Conservation (phyloP, 92 coral and sea anemone genomes). For the Epizoanthus illoricatus region DNA sequence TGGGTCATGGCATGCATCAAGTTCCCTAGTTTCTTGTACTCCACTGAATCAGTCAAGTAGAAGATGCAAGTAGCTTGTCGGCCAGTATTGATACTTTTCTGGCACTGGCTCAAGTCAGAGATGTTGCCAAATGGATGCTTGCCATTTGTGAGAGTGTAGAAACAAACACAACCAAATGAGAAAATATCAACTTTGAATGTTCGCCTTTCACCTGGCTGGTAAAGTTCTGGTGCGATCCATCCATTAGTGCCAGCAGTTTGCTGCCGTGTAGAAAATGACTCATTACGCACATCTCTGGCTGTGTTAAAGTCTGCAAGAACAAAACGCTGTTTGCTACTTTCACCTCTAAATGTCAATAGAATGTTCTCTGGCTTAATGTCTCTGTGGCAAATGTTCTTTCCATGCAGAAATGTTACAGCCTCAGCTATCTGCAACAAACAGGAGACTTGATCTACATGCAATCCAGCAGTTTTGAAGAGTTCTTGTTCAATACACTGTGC, state of each 20-base stretch:
- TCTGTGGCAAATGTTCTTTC: conserved; percentile 4
- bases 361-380: conserved; percentile 34
- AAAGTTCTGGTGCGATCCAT: conserved; percentile 23
- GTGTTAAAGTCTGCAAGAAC: conserved; percentile 34
- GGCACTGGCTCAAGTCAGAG: conserved; percentile 1
- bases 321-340: neutral
- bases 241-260: conserved; percentile 27
- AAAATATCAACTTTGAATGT: conserved; percentile 25
- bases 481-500: conserved; percentile 12
- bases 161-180: conserved; percentile 33
- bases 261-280: conserved; percentile 19
- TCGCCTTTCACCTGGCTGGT: conserved; percentile 21
- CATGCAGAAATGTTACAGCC: conserved; percentile 8
- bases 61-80: conserved; percentile 1
- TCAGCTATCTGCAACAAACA: conserved; percentile 22
- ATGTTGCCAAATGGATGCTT: conserved; percentile 25
- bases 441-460: neutral
- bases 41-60: neutral
- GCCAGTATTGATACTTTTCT: conserved; percentile 2
- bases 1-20: conserved; percentile 25
- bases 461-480: conserved; percentile 22
- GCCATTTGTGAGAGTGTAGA: conserved; percentile 24
- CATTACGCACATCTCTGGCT: conserved; percentile 1
- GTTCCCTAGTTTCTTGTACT: conserved; percentile 1
- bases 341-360: conserved; percentile 3